Evolutionary conservation across 2,113 vertebrate species (phyloP), one percentile per base, ranked within the genome.

Genomic region (Melierax canorus): DNA sequence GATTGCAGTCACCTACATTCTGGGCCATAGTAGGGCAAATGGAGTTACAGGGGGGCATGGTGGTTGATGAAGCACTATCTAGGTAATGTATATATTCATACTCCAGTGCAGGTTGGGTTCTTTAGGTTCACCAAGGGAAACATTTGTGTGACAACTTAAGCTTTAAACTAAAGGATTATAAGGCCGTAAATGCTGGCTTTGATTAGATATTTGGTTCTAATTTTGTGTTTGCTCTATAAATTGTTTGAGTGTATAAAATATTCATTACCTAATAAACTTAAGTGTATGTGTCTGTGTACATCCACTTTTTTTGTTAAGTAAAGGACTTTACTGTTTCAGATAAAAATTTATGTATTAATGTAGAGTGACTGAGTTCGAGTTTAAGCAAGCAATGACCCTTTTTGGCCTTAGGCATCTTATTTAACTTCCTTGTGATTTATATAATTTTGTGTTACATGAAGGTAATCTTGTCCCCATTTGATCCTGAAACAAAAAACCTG

Each of bases 261-360:
- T 46, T 63, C 5, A 15, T 64, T 73, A 29, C 9, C 10, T 38
- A n/a, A 79, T 41, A 34, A 71, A 48, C n/a, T 22, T 11, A 72
- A 63, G 24, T 23, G 38, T 0, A 0, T 1, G 2, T 69, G 23
- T 59, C 26, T 95, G 11, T 30, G 15, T 56, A 8, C 4, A 20
- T 34, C 29, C 17, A 30, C 5, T 1, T 19, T 80, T 81, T 81
- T 78, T 63, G 7, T 64, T 59, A 63, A 77, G 43, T 43, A n/a
- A 62, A 75, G 39, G 22, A 18, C 27, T 53, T 30, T 30, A 30
- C 15, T 17, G 27, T 53, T 53, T 53, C 51, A 53, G 27, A 53
- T 53, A 30, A 53, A 53, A 29, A 30, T 53, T 17, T 53, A 29
- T 30, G 15, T 53, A 18, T 53, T 53, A 53, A 53, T 53, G 27